These are phyloP conservation scores for Scartelaos histophorus DNA, from an alignment of 2,113 vertebrate genomes.

Conservation along the genomic window DNA sequence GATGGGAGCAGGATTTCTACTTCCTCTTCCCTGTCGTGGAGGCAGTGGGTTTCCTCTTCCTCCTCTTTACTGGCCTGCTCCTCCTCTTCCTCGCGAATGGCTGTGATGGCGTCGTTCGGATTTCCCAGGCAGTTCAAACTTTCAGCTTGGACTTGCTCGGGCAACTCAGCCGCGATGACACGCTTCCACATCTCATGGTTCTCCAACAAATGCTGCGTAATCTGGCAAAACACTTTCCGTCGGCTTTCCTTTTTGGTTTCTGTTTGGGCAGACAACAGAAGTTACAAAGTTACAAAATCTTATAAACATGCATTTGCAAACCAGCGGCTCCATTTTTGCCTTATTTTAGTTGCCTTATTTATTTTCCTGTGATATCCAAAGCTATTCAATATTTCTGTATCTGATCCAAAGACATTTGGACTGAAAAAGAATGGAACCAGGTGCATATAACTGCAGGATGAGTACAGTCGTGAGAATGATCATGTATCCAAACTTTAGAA, in stretches of 20 bases:
- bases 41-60: constrained; percentile 58
- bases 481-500: background rate
- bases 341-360: too few species aligned
- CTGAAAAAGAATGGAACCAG: too few species aligned
- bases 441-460: too few species aligned
- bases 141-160: constrained; percentile 67
- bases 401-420: background rate
- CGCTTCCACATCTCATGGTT: constrained; percentile 97
- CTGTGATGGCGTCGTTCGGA: constrained; percentile 84
- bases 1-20: constrained; percentile 53
- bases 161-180: constrained; percentile 82
- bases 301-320: too few species aligned
- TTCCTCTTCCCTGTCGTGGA: constrained; percentile 82
- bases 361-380: too few species aligned
- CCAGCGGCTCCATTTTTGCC: too few species aligned
- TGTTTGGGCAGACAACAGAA: constrained; percentile 75
- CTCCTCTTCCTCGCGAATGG: constrained; percentile 91
- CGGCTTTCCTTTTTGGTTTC: constrained; percentile 76
- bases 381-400: background rate
- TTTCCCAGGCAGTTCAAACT: constrained; percentile 69
- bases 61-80: constrained; percentile 76
- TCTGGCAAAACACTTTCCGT: constrained; percentile 91
- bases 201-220: constrained; percentile 90
- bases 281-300: background rate
- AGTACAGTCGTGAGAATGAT: too few species aligned